Evolutionary conservation across 2,888 invertebrate genomes (phyloP), one percentile per base, ranked within the genome.

Genomic region (Mesoligia furuncula): DNA sequence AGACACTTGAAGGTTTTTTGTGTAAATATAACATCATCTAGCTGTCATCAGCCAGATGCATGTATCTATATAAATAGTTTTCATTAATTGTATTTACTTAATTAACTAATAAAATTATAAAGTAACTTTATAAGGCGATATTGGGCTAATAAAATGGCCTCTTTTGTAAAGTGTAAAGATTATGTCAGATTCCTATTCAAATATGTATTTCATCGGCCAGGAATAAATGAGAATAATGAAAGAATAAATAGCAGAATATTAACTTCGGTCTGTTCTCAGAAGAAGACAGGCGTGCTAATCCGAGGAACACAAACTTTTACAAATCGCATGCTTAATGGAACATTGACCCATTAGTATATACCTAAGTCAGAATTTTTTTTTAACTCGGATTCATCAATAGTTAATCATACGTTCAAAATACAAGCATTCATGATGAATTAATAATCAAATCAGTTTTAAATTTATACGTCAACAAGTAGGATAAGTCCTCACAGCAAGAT

Each of bases 161-260:
- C 2, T 24, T 72, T 0, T 17, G 17, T 15, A 42, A 27, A 42
- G 31, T 76, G 7, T 20, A 24, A 13, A 75, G 7, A 7, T 11
- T 11, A 4, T 36, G 20, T 0, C 20, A 48, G 2, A 57, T 36
- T 57, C 24, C 17, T 72, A 51, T 39, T 57, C 5, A 65, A 59
- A 51, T 15, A 48, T 59, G 27, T 39, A 70, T 39, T 51, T 51
- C 1, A 3, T 73, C 15, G n/a, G 27, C 24, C 45, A 80, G n/a
- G 9, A 61, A 59, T 81, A 48, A 66, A 71, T 27, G 11, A 66
- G n/a, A 68, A 31, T 39, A 57, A 24, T 69, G 6, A 69, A 73
- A 59, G 3, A 13, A 54, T 45, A 51, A 51, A 45, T 42, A 42
- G 20, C 24, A 73, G 6, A 45, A 61, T 27, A 36, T 54, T 62